Conservation (phyloP, 2,888 invertebrate species). For the Argyresthia goedartella region DNA sequence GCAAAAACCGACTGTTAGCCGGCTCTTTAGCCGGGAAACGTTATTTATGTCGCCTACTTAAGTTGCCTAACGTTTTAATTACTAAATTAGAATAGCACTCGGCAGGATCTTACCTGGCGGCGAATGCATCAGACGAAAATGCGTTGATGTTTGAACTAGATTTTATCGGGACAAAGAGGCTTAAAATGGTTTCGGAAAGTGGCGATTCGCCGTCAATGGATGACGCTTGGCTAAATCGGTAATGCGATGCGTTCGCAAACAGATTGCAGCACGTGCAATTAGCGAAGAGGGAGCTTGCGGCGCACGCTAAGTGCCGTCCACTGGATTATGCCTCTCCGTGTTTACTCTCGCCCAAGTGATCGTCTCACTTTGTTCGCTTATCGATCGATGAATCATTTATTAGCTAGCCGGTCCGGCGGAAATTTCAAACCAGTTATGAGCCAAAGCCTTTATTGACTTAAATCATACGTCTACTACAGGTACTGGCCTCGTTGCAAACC, state of each 20-base stretch:
- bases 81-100: neutral
- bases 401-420: slow-evolving; percentile 13
- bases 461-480: neutral
- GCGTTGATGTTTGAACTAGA: too few relatives aligned
- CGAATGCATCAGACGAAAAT: too few relatives aligned
- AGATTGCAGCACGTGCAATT: slow-evolving; percentile 63
- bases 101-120: too few relatives aligned
- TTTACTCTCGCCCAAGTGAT: slow-evolving; percentile 47
- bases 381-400: slow-evolving; percentile 50
- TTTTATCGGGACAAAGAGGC: too few relatives aligned
- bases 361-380: slow-evolving; percentile 46
- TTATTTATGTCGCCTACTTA: neutral
- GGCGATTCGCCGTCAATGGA: neutral
- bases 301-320: slow-evolving; percentile 56
- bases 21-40: neutral
- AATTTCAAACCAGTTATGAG: slow-evolving; percentile 1
- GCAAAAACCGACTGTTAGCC: too few relatives aligned
- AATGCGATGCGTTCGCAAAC: slow-evolving; percentile 52
- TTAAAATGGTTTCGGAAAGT: too few relatives aligned
- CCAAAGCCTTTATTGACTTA: slow-evolving; percentile 1
- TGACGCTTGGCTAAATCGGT: slow-evolving; percentile 13
- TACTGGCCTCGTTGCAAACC: neutral
- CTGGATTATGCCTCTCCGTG: slow-evolving; percentile 58
- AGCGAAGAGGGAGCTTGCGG: slow-evolving; percentile 55
- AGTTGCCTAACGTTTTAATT: neutral